Evolutionary conservation across 2,797 vertebrate species (phyloP), one percentile per base, ranked within the genome.

Genomic region (Ctenopoma kingsleyae): DNA sequence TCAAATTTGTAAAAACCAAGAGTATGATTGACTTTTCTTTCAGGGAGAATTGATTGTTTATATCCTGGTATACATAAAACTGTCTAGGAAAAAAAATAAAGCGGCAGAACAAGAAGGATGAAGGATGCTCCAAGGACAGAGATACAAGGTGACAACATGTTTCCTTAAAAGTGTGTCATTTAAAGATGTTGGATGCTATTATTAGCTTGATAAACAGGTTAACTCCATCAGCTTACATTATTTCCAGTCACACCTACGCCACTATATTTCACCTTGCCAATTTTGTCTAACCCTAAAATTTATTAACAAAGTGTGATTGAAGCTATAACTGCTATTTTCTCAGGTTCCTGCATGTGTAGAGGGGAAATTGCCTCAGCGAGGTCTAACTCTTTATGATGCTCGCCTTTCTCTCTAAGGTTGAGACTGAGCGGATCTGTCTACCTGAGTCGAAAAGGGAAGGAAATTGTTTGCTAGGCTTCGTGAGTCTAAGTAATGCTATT

Each of bases 401-500:
- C 36, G 32, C 22, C 57, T 60, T 52, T 47, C 38, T 60, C 54
- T 19, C 51, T 8, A 22, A 23, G 4, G 66, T 61, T 71, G 16
- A 75, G 70, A 80, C 78, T 64, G 64, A 82, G 53, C 46, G 27
- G 36, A 71, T 80, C 58, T 46, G 46, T 80, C 67, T 73, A 35
- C 56, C 23, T 11, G 35, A 3, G 16, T 71, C 41, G 48, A 6
- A 83, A 63, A 62, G 65, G 36, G 73, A 27, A 82, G 54, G 55
- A 76, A 76, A 86, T 71, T 80, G 81, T 89, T 88, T 81, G 44
- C 67, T 16, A 12, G 67, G 30, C 59, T 60, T 70, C 60, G 76
- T 54, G 52, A 65, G 54, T 89, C 78, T 89, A 88, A 90, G 89
- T 88, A 91, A 87, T 66, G 47, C 65, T 43, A 69, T 87, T 87